Conservation (phyloP, 2,797 vertebrate species). For the Halcyon chelicuti region DNA sequence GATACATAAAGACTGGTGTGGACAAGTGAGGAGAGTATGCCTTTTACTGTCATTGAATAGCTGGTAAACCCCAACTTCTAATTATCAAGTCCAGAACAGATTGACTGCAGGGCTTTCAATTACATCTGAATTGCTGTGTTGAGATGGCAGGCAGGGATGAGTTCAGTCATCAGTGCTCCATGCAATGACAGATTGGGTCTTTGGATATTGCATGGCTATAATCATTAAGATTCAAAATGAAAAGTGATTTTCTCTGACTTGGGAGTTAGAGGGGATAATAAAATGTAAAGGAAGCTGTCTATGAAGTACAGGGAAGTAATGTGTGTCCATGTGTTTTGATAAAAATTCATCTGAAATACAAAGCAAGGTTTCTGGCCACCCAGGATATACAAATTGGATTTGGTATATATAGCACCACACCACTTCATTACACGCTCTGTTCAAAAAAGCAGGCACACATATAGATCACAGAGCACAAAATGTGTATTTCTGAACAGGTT, state of each 20-base stretch:
- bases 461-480: not conserved
- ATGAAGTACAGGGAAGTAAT: not conserved
- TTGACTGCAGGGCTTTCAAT: not conserved
- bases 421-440: not conserved
- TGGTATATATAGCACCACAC: not conserved
- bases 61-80: not conserved
- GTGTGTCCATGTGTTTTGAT: not conserved
- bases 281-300: not conserved
- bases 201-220: not conserved
- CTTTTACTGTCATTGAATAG: not conserved
- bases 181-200: not conserved
- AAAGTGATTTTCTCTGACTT: not conserved
- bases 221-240: not conserved
- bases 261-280: not conserved
- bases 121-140: not conserved
- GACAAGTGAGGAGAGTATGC: not conserved
- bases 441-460: not conserved
- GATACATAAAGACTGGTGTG: rapidly evolving
- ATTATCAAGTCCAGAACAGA: not conserved
- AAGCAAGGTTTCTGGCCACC: not conserved
- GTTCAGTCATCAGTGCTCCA: not conserved
- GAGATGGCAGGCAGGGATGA: not conserved
- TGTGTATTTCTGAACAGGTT: not conserved
- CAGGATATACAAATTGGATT: not conserved
- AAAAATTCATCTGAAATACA: not conserved